Base-by-base conservation (phyloP, 1,140 invertebrate genomes). In the Drosophila prosaltans region DNA sequence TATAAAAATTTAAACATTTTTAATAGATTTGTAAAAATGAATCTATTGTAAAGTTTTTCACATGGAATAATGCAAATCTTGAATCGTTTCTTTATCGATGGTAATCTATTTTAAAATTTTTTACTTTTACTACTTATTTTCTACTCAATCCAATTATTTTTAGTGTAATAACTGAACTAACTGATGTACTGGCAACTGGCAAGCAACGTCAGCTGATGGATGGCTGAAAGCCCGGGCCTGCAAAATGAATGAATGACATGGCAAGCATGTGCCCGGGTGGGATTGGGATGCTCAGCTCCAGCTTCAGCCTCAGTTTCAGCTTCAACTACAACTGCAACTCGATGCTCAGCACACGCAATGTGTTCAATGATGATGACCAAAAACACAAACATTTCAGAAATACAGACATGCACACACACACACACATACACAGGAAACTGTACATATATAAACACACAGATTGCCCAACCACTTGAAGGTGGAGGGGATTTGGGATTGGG, bases 231-330 rank as follows among this genome's bases (percentile, higher is more conserved):
- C 69, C 81, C 67, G 24, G 60, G 54, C 45, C 84, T 74, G 83
- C 83, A 88, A 80, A 88, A 89, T 86, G 84, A 69, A 88, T 84
- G 84, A 88, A 89, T 88, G 84, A 84, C 84, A 89, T 84, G 84
- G 84, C 74, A 78, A 66, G 65, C 80, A 89, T 72, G 66, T 69
- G 67, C 72, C 73, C 68, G 76, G 67, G 65, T 70, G 80, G 24
- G 45, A 51, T 51, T 51, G 45, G 45, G 8, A 26, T 8, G 45
- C 21, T 51, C 24, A 24, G 69, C 68, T 65, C 54, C 39, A 55
- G 69, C 68, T 65, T 48, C 39, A 55, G 66, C 61, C 58, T 51
- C 39, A 54, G 60, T 69, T 72, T 57, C 59, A 54, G 32, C 51
- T 69, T 36, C 36, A 43, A 79, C 66, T 61, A 57, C 63, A 48